phyloP scores from a whole-genome alignment of 1,140 invertebrate genomes.

The Drosophila aff. region DNA sequence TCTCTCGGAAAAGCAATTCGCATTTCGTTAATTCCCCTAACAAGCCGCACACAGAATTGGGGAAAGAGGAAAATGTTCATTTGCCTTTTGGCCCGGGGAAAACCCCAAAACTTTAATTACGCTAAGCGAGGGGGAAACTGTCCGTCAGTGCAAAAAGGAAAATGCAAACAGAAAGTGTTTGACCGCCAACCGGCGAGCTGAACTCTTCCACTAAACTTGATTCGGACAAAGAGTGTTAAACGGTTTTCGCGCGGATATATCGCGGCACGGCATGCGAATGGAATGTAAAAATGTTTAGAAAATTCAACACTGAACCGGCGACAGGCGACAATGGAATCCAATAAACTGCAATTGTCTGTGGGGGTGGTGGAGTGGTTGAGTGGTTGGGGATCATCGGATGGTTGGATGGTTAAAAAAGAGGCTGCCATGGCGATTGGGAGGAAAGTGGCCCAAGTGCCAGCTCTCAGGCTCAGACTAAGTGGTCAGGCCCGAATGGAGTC shows the following conservation, averaged over 20 bases:
- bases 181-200: slow-evolving; percentile 43
- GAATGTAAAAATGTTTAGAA: slow-evolving; percentile 74
- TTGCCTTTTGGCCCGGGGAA: slow-evolving; percentile 32
- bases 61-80: slow-evolving; percentile 27
- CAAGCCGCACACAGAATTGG: slow-evolving; percentile 7
- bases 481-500: slow-evolving; percentile 46
- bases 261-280: background rate
- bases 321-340: slow-evolving; percentile 69
- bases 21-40: slow-evolving; percentile 35
- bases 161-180: slow-evolving; percentile 58
- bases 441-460: slow-evolving; percentile 58
- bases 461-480: slow-evolving; percentile 57
- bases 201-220: slow-evolving; percentile 74
- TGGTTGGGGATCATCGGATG: background rate
- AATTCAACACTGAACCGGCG: slow-evolving; percentile 62
- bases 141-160: slow-evolving; percentile 34
- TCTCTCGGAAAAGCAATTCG: slow-evolving; percentile 24
- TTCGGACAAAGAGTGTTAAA: slow-evolving; percentile 68
- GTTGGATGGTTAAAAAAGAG: slow-evolving; percentile 3
- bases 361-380: slow-evolving; percentile 1
- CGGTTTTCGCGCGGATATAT: slow-evolving; percentile 51
- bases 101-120: slow-evolving; percentile 76
- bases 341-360: slow-evolving; percentile 60
- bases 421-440: slow-evolving; percentile 24
- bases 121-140: slow-evolving; percentile 48